phyloP scores from a whole-genome alignment of 2,888 invertebrate genomes.

The Orchestes rusci region DNA sequence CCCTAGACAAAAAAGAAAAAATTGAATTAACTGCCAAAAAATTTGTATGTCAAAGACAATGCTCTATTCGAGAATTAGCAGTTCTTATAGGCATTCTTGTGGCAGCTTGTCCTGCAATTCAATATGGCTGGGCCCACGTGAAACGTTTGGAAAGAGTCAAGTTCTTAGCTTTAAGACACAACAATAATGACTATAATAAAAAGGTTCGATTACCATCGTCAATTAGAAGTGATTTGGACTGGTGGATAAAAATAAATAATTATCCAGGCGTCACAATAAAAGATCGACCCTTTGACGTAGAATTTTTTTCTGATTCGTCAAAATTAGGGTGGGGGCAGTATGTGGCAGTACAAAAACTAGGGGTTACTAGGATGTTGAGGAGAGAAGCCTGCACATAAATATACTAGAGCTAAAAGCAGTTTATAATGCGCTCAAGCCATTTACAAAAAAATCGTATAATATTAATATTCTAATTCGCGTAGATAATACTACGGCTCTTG shows the following conservation, averaged over 20 bases:
- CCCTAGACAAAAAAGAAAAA: constrained; percentile 4
- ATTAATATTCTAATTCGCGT: constrained; percentile 13
- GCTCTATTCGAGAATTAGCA: constrained; percentile 3
- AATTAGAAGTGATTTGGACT: neutral
- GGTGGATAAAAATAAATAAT: neutral
- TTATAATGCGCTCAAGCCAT: constrained; percentile 25
- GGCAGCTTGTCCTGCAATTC: constrained; percentile 22
- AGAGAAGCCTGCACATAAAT: constrained; percentile 26
- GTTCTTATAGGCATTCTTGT: constrained; percentile 18
- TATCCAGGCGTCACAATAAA: constrained; percentile 1
- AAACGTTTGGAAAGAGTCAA: constrained; percentile 14
- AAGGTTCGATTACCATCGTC: neutral
- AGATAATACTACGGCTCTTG: constrained; percentile 19
- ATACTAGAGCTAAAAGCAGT: constrained; percentile 27
- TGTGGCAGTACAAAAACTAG: constrained; percentile 15
- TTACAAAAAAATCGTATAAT: constrained; percentile 16
- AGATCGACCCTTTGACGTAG: constrained; percentile 1
- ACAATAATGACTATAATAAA: constrained; percentile 3
- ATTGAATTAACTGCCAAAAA: neutral
- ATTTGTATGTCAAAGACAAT: neutral
- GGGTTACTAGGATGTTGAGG: constrained; percentile 22
- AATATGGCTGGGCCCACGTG: constrained; percentile 8
- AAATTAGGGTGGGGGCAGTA: constrained; percentile 23
- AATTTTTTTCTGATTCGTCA: constrained; percentile 28
- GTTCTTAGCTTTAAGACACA: neutral